Conservation (phyloP, 2,113 vertebrate genomes). For the Ranitomeya variabilis region DNA sequence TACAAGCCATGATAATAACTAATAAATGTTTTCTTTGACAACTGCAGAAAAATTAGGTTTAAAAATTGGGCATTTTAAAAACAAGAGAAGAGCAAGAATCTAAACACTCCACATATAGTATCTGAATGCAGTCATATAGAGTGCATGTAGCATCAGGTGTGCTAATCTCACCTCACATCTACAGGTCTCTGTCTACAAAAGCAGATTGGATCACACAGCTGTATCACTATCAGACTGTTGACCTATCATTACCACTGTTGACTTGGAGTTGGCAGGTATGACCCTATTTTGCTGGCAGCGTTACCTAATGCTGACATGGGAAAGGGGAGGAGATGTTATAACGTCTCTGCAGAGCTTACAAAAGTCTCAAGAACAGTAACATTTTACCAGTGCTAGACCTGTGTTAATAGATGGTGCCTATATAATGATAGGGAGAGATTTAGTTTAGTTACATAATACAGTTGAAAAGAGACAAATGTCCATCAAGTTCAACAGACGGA, state of each 20-base stretch:
- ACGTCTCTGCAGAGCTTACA: slow-evolving; percentile 18
- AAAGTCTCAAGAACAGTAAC: not conserved
- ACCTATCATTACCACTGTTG: slow-evolving; percentile 45
- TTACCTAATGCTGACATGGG: slow-evolving; percentile 29
- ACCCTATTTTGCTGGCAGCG: slow-evolving; percentile 13
- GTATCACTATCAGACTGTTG: slow-evolving; percentile 43
- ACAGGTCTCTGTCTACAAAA: slow-evolving; percentile 5
- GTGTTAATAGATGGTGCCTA: not conserved
- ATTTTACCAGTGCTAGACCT: not conserved
- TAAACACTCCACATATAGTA: not conserved
- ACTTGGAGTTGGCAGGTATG: slow-evolving; percentile 44
- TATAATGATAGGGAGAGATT: not conserved
- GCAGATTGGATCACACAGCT: slow-evolving; percentile 39
- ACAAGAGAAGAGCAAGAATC: not conserved
- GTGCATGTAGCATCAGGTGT: slow-evolving; percentile 48
- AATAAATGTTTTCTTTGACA: not conserved
- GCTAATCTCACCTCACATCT: slow-evolving; percentile 37
- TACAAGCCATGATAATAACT: too few relatives aligned
- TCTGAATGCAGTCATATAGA: slow-evolving; percentile 13
- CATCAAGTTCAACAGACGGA: too few relatives aligned
- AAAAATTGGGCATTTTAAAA: not conserved
- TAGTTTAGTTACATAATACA: not conserved
- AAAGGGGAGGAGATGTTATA: slow-evolving; percentile 22
- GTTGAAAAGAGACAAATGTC: too few relatives aligned
- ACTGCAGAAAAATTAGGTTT: not conserved